Conservation (phyloP, 2,113 vertebrate genomes). For the Pseudopipra pipra region DNA sequence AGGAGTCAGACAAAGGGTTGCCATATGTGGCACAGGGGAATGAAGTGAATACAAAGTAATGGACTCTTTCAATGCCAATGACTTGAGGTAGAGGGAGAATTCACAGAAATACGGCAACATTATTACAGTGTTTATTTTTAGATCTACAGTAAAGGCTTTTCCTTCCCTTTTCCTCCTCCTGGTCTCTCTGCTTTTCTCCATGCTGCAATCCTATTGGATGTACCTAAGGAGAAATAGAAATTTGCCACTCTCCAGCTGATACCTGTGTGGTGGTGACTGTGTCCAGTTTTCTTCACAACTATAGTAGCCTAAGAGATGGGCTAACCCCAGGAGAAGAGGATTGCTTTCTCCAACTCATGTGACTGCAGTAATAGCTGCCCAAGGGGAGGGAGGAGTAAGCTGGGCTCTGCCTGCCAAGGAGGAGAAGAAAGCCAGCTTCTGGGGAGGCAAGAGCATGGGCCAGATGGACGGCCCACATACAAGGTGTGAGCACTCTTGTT, state of each 20-base stretch:
- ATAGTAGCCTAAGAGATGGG: neutral
- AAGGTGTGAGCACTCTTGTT: neutral
- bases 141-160: neutral
- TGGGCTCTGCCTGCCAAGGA: neutral
- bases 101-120: neutral
- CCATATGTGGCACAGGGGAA: neutral
- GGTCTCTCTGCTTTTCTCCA: fast-evolving
- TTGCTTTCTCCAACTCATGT: neutral
- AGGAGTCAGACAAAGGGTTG: neutral
- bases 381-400: neutral
- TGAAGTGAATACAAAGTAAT: neutral
- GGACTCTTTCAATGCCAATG: fast-evolving
- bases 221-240: neutral
- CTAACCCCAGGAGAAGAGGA: neutral
- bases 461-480: fast-evolving
- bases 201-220: neutral
- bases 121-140: neutral
- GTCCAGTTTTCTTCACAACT: neutral
- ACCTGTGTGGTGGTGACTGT: neutral
- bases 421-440: neutral
- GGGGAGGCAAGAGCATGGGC: neutral
- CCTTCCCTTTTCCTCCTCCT: neutral
- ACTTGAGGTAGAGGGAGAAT: neutral
- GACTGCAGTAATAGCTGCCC: neutral
- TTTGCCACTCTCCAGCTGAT: neutral